A percentile compares a stretch with the other conserved stretches of the same genome.
Evolutionary conservation across 2,888 invertebrate genomes (phyloP).

Genomic region (Latrodectus hesperus): DNA sequence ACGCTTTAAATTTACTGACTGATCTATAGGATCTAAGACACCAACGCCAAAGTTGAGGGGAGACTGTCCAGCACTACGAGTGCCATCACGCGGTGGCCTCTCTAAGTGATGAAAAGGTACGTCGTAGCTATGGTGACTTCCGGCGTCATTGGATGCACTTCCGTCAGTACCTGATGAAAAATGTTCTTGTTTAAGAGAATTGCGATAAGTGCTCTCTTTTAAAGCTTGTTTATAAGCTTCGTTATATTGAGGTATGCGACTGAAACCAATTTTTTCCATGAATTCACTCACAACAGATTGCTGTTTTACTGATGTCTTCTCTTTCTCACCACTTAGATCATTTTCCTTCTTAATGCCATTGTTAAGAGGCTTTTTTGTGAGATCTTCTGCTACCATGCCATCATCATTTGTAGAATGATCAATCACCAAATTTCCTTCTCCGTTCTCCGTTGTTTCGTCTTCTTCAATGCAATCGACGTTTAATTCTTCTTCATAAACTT

Average conservation of each 20-base stretch:
- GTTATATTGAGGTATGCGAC: constrained; percentile 94
- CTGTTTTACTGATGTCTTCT: constrained; percentile 75
- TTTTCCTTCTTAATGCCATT: constrained; percentile 55
- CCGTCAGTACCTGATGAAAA: constrained; percentile 67
- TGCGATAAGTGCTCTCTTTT: constrained; percentile 80
- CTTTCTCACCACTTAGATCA: constrained; percentile 74
- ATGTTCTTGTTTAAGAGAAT: constrained; percentile 63
- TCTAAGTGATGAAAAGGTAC: constrained; percentile 42
- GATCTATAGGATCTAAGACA: constrained; percentile 81
- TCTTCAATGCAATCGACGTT: constrained; percentile 46
- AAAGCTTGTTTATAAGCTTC: constrained; percentile 96
- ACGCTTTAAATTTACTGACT: constrained; percentile 79
- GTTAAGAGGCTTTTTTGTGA: constrained; percentile 73
- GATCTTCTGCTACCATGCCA: constrained; percentile 81
- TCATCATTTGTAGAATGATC: constrained; percentile 52
- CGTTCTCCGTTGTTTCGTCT: constrained; percentile 58
- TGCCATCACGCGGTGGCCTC: constrained; percentile 59
- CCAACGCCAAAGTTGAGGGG: constrained; percentile 83
- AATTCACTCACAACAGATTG: constrained; percentile 87
- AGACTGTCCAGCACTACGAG: constrained; percentile 75
- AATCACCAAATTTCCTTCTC: constrained; percentile 49
- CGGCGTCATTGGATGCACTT: constrained; percentile 54
- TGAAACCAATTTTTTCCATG: constrained; percentile 96
- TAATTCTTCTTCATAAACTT: constrained; percentile 76
- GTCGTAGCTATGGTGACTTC: constrained; percentile 45